phyloP scores from a whole-genome alignment of 2,888 invertebrate species.

The Cheiracanthium punctorium region DNA sequence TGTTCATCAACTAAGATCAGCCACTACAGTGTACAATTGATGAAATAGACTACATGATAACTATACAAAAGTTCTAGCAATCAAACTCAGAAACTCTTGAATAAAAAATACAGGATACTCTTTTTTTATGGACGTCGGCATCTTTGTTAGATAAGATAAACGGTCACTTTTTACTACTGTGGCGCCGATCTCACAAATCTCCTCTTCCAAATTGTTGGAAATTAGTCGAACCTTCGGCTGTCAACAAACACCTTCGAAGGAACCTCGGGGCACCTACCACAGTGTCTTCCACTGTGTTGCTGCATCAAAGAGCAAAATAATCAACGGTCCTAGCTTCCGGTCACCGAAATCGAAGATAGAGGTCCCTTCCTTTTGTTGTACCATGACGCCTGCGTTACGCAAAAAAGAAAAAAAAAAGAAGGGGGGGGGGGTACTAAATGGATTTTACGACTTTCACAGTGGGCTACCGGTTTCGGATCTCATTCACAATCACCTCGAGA shows the following conservation, averaged over 20 bases:
- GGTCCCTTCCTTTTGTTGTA: neutral
- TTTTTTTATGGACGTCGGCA: no score
- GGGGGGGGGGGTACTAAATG: neutral
- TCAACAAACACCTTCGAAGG: neutral
- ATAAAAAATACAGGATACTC: neutral
- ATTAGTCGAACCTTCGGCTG: neutral
- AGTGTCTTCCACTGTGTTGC: neutral
- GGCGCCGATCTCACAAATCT: neutral
- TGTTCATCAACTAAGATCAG: no score
- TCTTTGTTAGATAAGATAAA: slow-evolving; percentile 16
- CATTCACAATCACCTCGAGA: neutral
- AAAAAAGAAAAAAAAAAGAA: no score
- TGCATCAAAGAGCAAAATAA: neutral
- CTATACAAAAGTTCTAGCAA: no score
- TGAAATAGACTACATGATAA: no score
- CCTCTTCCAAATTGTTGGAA: neutral
- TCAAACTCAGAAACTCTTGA: neutral
- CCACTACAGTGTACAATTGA: no score
- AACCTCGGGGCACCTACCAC: neutral
- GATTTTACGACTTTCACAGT: neutral
- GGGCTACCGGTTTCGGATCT: neutral
- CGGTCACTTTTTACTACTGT: neutral
- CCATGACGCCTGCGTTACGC: slow-evolving; percentile 7
- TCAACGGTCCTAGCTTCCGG: neutral
- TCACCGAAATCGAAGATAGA: neutral